Conservation (phyloP, 2,113 vertebrate species). For the Platanista minor region DNA sequence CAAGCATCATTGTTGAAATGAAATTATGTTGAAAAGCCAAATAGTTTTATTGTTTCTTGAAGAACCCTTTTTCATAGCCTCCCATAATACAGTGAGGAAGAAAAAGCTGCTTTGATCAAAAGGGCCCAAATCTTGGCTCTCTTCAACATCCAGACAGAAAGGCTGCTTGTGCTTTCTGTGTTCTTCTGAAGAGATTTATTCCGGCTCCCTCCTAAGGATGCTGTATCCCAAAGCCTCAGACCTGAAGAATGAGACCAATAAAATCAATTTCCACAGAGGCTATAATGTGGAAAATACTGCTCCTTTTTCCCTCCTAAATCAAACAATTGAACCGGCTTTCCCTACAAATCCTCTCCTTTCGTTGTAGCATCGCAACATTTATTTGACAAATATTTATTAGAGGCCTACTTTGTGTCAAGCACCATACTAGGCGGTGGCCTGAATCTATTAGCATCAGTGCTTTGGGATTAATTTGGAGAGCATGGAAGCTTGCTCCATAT, state of each 20-base stretch:
- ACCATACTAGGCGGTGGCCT: not conserved
- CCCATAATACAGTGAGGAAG: not conserved
- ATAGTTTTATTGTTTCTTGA: not conserved
- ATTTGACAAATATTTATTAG: not conserved
- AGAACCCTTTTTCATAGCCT: not conserved
- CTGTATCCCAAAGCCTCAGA: not conserved
- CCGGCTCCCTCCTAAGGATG: not conserved
- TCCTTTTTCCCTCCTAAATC: not conserved
- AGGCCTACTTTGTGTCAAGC: not conserved
- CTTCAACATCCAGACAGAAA: not conserved
- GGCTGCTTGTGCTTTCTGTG: not conserved
- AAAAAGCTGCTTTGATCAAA: not conserved
- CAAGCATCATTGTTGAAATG: not conserved
- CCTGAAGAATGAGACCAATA: constrained; percentile 48
- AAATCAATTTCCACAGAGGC: constrained; percentile 20
- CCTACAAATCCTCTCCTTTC: not conserved
- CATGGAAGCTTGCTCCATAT: not conserved
- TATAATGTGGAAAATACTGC: constrained; percentile 5
- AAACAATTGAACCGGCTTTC: not conserved
- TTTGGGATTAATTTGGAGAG: not conserved
- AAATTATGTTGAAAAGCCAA: not conserved
- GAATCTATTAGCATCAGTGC: not conserved
- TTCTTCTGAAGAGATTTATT: not conserved
- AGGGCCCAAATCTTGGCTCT: not conserved
- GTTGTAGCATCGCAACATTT: not conserved